Conservation (phyloP, 2,113 vertebrate genomes). For the Danionella cerebrum region DNA sequence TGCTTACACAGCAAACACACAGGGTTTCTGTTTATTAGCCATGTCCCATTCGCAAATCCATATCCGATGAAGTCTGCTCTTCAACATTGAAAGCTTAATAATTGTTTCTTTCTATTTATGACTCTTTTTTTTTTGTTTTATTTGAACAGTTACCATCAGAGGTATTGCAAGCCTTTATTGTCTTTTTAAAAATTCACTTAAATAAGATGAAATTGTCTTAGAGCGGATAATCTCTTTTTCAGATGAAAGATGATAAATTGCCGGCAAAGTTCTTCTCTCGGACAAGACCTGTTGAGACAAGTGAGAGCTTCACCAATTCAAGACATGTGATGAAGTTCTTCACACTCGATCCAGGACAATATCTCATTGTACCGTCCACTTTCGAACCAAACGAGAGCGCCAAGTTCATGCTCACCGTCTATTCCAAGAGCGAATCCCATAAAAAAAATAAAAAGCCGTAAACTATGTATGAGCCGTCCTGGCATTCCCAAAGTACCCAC, state of each 20-base stretch:
- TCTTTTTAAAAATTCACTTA: too few species aligned
- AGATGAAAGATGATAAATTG: conserved; percentile 21
- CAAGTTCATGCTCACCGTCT: conserved; percentile 31
- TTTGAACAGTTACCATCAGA: conserved; percentile 48
- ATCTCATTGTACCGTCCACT: conserved; percentile 36
- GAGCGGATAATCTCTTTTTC: not conserved
- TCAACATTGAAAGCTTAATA: not conserved
- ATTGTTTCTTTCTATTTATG: not conserved
- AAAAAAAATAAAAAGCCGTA: not conserved
- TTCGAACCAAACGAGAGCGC: conserved; percentile 6
- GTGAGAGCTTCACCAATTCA: not conserved
- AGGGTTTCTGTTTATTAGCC: too few species aligned
- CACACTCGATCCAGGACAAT: conserved; percentile 31
- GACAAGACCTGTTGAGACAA: not conserved
- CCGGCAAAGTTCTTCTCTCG: conserved; percentile 17
- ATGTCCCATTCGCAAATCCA: too few species aligned
- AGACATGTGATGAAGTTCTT: conserved; percentile 31
- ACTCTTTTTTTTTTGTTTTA: not conserved
- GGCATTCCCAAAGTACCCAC: too few species aligned
- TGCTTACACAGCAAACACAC: too few species aligned
- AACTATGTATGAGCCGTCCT: not conserved
- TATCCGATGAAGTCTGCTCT: too few species aligned
- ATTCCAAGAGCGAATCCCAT: conserved; percentile 16
- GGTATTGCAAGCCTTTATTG: conserved; percentile 32
- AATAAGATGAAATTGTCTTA: too few species aligned